Percentiles rank a stretch among this genome's conserved stretches.
These are phyloP conservation scores for Charina bottae DNA, from an alignment of 2,113 vertebrate genomes.

Conservation along the genomic window DNA sequence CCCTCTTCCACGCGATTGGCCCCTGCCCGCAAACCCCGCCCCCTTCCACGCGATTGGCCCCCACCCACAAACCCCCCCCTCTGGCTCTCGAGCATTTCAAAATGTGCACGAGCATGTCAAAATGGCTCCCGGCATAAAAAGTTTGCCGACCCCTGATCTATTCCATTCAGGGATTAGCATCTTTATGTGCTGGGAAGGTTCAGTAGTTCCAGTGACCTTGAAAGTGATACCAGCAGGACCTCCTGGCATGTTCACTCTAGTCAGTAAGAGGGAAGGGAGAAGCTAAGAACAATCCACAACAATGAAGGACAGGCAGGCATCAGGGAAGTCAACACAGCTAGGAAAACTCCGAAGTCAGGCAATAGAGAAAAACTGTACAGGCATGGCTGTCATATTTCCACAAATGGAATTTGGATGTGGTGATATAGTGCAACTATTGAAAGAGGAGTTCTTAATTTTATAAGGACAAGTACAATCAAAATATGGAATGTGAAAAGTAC, in stretches of 20 bases:
- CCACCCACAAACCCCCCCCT: no score
- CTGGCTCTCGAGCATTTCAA: no score
- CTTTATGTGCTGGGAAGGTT: neutral
- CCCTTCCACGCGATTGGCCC: no score
- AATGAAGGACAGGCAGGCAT: neutral
- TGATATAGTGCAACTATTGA: neutral
- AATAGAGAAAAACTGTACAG: neutral
- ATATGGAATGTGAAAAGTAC: neutral
- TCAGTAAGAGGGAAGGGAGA: neutral
- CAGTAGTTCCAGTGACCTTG: neutral
- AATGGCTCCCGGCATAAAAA: no score
- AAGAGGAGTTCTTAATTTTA: neutral
- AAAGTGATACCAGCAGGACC: neutral
- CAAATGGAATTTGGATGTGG: neutral
- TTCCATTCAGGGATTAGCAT: constrained; percentile 25
- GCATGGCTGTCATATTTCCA: neutral
- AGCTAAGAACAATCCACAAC: neutral
- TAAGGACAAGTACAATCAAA: neutral
- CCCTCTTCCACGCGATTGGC: no score
- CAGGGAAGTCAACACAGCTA: neutral
- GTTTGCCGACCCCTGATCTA: no score
- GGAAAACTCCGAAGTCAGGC: no score
- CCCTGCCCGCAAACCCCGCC: no score
- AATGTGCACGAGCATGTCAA: no score
- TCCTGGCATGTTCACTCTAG: neutral